These are phyloP conservation scores for Anolis sagrei DNA, from an alignment of 2,113 vertebrate species.

Conservation along the genomic window DNA sequence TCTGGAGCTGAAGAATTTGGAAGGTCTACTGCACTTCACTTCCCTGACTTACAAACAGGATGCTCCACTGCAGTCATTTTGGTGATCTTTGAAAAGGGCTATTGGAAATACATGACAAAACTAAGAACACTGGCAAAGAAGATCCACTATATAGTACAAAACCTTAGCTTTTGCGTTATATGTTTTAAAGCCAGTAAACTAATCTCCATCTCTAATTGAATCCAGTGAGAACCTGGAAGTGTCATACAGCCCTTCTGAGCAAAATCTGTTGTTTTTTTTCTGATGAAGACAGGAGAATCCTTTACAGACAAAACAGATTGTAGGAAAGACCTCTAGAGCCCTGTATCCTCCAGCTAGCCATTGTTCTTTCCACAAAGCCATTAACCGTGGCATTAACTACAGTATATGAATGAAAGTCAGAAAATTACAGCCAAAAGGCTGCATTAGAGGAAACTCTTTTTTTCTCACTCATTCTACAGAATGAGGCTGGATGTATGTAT, in stretches of 20 bases:
- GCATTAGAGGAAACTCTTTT: slow-evolving; percentile 32
- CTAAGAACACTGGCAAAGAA: neutral
- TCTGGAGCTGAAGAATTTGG: no score
- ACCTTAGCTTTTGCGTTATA: neutral
- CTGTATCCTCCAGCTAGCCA: slow-evolving; percentile 26
- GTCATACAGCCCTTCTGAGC: slow-evolving; percentile 33
- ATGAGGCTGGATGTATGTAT: slow-evolving; percentile 59
- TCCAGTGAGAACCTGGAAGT: slow-evolving; percentile 35
- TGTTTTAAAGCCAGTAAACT: slow-evolving; percentile 13
- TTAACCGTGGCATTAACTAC: slow-evolving; percentile 61
- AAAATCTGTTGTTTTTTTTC: slow-evolving; percentile 48
- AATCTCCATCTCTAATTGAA: neutral
- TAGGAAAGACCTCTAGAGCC: slow-evolving; percentile 57
- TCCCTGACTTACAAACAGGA: neutral
- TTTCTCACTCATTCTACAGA: slow-evolving; percentile 37
- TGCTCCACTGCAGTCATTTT: neutral
- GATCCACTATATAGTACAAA: neutral
- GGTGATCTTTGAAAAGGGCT: neutral
- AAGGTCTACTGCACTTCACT: neutral
- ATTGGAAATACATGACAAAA: neutral
- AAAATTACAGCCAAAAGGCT: slow-evolving; percentile 56
- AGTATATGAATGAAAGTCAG: slow-evolving; percentile 40
- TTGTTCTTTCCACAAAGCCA: slow-evolving; percentile 54
- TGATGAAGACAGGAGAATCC: slow-evolving; percentile 47
- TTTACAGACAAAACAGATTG: slow-evolving; percentile 50